A percentile compares a stretch with the other conserved stretches of the same genome.
Conservation (phyloP, 1,140 invertebrate species). For the Lasioglossum albipes region DNA sequence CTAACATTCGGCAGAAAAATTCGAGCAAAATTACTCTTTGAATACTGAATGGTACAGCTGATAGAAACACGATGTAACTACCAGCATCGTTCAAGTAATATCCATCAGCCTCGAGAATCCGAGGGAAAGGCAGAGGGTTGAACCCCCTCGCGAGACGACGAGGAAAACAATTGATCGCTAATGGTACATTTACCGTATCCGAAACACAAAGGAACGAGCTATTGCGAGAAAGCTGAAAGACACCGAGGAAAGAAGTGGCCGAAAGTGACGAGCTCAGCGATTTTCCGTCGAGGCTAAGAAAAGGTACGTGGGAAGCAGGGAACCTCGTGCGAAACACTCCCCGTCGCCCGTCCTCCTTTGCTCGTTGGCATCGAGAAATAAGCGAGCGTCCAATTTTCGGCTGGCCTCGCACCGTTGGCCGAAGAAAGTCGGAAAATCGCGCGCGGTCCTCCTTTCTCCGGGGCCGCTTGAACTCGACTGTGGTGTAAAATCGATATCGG, state of each 20-base stretch:
- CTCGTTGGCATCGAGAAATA: neutral
- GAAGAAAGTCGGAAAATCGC: neutral
- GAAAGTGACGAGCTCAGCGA: neutral
- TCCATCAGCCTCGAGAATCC: no score
- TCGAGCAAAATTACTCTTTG: no score
- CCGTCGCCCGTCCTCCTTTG: neutral
- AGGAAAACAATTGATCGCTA: no score
- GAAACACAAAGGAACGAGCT: neutral
- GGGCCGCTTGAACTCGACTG: neutral
- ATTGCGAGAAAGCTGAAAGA: neutral
- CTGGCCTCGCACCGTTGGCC: neutral
- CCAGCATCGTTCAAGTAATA: no score
- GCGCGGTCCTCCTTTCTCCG: neutral
- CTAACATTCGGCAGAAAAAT: no score
- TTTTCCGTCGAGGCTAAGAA: neutral
- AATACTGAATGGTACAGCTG: no score
- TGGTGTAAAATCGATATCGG: slow-evolving; percentile 45
- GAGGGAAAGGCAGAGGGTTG: no score
- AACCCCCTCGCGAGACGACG: no score
- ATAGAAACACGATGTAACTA: no score
- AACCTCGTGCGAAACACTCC: neutral
- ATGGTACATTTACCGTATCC: neutral
- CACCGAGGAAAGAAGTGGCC: neutral
- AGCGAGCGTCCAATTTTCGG: slow-evolving; percentile 20
- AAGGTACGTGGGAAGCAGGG: no score